phyloP scores from a whole-genome alignment of 2,888 invertebrate species.

The Drosophila neutralis region DNA sequence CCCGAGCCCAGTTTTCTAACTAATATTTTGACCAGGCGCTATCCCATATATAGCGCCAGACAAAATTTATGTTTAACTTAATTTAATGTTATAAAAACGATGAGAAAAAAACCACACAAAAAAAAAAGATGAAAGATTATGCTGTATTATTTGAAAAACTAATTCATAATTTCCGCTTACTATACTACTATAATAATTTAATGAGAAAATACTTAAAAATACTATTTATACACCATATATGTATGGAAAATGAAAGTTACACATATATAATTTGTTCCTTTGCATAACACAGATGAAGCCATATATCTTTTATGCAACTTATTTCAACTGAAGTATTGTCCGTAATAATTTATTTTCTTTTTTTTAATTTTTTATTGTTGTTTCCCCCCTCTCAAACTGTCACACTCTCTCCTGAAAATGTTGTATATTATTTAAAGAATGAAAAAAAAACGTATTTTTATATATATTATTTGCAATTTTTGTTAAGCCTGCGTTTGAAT shows the following conservation, averaged over 20 bases:
- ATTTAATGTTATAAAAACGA: conserved; percentile 42
- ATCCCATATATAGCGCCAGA: conserved; percentile 10
- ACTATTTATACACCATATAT: conserved; percentile 34
- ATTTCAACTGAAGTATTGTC: conserved; percentile 52
- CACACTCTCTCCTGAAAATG: conserved; percentile 25
- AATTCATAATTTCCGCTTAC: conserved; percentile 42
- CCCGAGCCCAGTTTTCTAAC: conserved; percentile 70
- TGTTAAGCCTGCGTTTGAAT: conserved; percentile 58
- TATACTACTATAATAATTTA: conserved; percentile 35
- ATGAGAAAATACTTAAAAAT: conserved; percentile 6
- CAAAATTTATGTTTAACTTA: conserved; percentile 59
- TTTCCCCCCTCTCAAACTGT: conserved; percentile 5
- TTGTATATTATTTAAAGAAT: conserved; percentile 53
- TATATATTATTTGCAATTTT: conserved; percentile 64
- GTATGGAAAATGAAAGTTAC: conserved; percentile 17
- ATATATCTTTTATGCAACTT: conserved; percentile 43
- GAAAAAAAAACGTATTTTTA: conserved; percentile 11
- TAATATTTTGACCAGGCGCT: conserved; percentile 37
- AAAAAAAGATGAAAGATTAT: conserved; percentile 2
- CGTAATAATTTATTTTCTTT: conserved; percentile 53
- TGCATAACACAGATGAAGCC: conserved; percentile 20
- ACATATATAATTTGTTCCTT: conserved; percentile 69
- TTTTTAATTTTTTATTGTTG: conserved; percentile 31
- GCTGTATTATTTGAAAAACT: conserved; percentile 34
- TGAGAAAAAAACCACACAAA: too few species aligned